Conservation (phyloP, 2,797 vertebrate species). For the Hoplostethus atlanticus region DNA sequence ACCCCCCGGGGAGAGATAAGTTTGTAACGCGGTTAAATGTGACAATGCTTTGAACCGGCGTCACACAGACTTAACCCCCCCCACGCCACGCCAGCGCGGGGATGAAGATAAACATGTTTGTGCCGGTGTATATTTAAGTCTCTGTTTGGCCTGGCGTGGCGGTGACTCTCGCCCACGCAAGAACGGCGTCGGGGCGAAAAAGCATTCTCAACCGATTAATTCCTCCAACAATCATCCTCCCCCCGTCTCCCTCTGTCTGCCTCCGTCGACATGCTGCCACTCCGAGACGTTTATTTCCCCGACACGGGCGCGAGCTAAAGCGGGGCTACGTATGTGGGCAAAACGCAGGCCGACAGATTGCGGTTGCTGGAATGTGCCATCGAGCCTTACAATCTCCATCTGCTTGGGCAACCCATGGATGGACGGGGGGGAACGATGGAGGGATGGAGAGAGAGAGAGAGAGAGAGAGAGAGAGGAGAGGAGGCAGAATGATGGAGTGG, state of each 20-base stretch:
- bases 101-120: slow-evolving; percentile 87
- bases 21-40: slow-evolving; percentile 78
- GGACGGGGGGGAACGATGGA: slow-evolving; percentile 50
- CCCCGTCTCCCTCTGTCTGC: slow-evolving; percentile 62
- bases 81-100: slow-evolving; percentile 54
- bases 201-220: slow-evolving; percentile 75
- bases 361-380: slow-evolving; percentile 80
- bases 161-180: slow-evolving; percentile 61
- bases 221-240: slow-evolving; percentile 58
- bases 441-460: slow-evolving; percentile 54
- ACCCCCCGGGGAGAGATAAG: slow-evolving; percentile 66
- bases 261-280: slow-evolving; percentile 79
- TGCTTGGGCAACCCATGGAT: slow-evolving; percentile 75
- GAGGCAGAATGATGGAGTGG: slow-evolving; percentile 85
- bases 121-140: slow-evolving; percentile 86
- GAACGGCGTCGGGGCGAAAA: slow-evolving; percentile 17
- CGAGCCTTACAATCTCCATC: slow-evolving; percentile 86
- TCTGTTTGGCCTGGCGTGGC: slow-evolving; percentile 68
- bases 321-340: slow-evolving; percentile 49
- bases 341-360: slow-evolving; percentile 81
- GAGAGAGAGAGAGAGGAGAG: slow-evolving; percentile 38
- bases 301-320: slow-evolving; percentile 73
- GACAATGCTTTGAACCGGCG: slow-evolving; percentile 84
- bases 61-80: slow-evolving; percentile 76
- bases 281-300: slow-evolving; percentile 75